Base-by-base conservation (phyloP, 2,888 invertebrate species). In the Gandaritis pyraliata region DNA sequence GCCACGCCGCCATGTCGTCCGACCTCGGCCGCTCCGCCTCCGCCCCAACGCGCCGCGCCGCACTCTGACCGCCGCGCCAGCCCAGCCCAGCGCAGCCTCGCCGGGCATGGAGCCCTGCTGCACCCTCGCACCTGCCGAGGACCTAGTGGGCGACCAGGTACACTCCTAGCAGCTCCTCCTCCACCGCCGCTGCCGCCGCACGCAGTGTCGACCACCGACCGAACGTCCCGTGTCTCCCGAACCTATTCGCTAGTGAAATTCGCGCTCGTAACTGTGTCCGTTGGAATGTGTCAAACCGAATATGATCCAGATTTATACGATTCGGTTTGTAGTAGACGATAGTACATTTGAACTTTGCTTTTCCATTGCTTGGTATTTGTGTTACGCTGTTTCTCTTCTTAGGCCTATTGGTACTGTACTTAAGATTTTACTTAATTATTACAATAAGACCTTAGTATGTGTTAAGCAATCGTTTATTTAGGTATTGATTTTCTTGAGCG, bases 61-160 rank as follows among this genome's bases (percentile, higher is more conserved):
- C 76, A 59, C 74, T 62, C 58, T 63, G 63, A 66, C 66, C 73
- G 72, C 65, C 67, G 69, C 70, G 62, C 61, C 59, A 65, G 71
- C 70, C 75, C 49, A 64, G 65, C 61, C 61, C 57, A 66, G 69
- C 72, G 46, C 86, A 85, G 85, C 86, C 86, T 82, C 85, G 85
- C 87, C 89, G 89, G 90, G 90, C 75, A 91, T 91, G 91, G 91
- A 91, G 89, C 80, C 89, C 88, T 90, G 90, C 83, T 86, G 86
- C 81, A 83, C 86, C 79, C 82, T 85, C 84, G 84, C 80, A 83
- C 82, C 86, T 83, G 87, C 85, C 84, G 90, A 90, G 89, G 89
- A 90, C 86, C 86, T 88, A 74, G 85, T 82, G 88, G 91, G 91
- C 82, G 91, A 91, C 89, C 91, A 91, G 91, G 91, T 91, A 88